Conservation (phyloP, 2,888 invertebrate species). For the Crioceris asparagi region DNA sequence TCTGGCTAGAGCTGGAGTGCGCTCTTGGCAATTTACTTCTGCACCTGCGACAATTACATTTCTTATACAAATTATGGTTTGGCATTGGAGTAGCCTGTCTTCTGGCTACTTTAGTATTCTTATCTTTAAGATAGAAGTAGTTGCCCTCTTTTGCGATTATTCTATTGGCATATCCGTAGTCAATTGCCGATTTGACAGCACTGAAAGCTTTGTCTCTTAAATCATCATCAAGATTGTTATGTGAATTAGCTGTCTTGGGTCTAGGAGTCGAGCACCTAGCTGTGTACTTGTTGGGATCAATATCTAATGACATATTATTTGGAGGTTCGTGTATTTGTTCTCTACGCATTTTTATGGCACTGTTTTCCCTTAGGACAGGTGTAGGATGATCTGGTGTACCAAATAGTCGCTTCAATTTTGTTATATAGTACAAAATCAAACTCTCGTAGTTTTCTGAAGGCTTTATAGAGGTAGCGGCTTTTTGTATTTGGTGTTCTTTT, state of each 20-base stretch:
- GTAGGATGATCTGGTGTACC: constrained; percentile 8
- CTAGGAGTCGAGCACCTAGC: constrained; percentile 13
- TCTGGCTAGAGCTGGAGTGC: too few species aligned
- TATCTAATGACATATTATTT: constrained; percentile 1
- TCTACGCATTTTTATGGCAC: constrained; percentile 12
- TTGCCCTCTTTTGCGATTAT: constrained; percentile 24
- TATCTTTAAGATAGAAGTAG: constrained; percentile 14
- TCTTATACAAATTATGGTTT: too few species aligned
- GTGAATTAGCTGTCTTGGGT: constrained; percentile 1
- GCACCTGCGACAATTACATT: too few species aligned
- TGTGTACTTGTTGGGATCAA: constrained; percentile 12
- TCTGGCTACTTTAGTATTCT: too few species aligned
- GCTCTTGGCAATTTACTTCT: too few species aligned
- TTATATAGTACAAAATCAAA: constrained; percentile 23
- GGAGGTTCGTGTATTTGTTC: constrained; percentile 1
- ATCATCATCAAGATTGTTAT: constrained; percentile 6
- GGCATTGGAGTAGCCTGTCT: too few species aligned
- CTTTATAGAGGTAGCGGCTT: too few species aligned
- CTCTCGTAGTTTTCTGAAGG: constrained; percentile 21
- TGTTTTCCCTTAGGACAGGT: constrained; percentile 10
- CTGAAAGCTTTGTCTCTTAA: constrained; percentile 18
- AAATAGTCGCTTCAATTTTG: constrained; percentile 22
- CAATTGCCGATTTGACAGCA: constrained; percentile 24
- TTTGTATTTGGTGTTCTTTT: too few species aligned
- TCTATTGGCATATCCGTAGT: constrained; percentile 25